These are phyloP conservation scores for Azemiops feae DNA, from an alignment of 2,113 vertebrate species.

Conservation along the genomic window DNA sequence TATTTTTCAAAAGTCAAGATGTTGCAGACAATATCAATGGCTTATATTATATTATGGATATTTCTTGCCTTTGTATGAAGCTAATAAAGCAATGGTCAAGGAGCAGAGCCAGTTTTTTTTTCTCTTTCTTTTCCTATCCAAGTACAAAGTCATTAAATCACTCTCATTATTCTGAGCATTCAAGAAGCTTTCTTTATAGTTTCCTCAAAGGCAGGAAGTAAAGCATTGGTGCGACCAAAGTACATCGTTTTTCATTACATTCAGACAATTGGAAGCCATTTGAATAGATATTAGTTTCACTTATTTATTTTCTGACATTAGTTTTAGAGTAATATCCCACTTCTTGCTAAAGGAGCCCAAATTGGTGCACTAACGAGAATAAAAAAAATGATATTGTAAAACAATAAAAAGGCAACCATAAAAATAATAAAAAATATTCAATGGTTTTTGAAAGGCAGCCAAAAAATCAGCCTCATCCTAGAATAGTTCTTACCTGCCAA, in stretches of 20 bases:
- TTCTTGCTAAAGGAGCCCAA: neutral
- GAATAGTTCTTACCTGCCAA: neutral
- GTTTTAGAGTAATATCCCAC: too few species aligned
- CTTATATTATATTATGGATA: neutral
- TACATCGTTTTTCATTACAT: neutral
- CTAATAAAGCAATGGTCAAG: neutral
- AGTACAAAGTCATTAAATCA: neutral
- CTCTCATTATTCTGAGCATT: neutral
- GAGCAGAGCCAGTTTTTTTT: neutral
- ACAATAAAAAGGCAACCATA: neutral
- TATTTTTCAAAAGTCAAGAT: neutral
- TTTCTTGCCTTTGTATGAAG: rapidly evolving
- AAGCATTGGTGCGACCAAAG: neutral
- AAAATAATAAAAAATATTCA: neutral
- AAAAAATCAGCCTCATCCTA: neutral
- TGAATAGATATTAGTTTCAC: neutral
- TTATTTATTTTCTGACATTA: neutral
- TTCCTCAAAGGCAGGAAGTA: neutral
- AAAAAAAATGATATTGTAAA: neutral
- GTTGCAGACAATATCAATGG: neutral
- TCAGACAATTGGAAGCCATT: neutral
- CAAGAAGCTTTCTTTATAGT: neutral
- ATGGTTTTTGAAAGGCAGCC: neutral
- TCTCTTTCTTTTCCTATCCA: neutral
- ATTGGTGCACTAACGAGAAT: neutral